These are phyloP conservation scores for Rhysida immarginata DNA, from an alignment of 1,140 invertebrate species.

Conservation along the genomic window DNA sequence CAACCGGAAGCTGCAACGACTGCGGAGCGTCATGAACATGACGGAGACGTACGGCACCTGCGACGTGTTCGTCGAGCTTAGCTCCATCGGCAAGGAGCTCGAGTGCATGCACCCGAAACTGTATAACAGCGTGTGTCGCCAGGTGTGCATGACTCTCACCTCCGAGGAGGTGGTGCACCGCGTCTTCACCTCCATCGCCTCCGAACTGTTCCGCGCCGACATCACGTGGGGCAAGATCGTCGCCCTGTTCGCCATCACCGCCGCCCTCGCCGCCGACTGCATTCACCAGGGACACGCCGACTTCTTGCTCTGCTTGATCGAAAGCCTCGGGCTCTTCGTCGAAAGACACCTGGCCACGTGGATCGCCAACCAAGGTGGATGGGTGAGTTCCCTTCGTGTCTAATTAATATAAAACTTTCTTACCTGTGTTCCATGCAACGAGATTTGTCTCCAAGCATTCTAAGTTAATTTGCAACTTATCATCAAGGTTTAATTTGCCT, in stretches of 20 bases:
- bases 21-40: slow-evolving; percentile 41
- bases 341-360: slow-evolving; percentile 48
- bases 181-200: slow-evolving; percentile 40
- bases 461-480: too few relatives aligned
- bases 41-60: slow-evolving; percentile 25
- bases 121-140: slow-evolving; percentile 40
- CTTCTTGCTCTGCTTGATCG: slow-evolving; percentile 41
- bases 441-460: too few relatives aligned
- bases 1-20: slow-evolving; percentile 47
- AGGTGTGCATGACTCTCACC: slow-evolving; percentile 32
- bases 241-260: slow-evolving; percentile 47
- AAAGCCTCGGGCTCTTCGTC: slow-evolving; percentile 42
- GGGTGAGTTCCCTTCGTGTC: too few relatives aligned
- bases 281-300: slow-evolving; percentile 35
- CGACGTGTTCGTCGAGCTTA: slow-evolving; percentile 43
- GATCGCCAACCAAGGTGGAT: slow-evolving; percentile 53
- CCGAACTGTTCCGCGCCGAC: slow-evolving; percentile 36
- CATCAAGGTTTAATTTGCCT: too few relatives aligned
- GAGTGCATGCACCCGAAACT: slow-evolving; percentile 49
- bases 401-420: too few relatives aligned
- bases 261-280: slow-evolving; percentile 50
- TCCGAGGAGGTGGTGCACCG: slow-evolving; percentile 35
- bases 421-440: too few relatives aligned
- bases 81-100: slow-evolving; percentile 40
- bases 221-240: slow-evolving; percentile 52